These are phyloP conservation scores for Rhea americana DNA, from an alignment of 2,113 vertebrate species.

Conservation along the genomic window DNA sequence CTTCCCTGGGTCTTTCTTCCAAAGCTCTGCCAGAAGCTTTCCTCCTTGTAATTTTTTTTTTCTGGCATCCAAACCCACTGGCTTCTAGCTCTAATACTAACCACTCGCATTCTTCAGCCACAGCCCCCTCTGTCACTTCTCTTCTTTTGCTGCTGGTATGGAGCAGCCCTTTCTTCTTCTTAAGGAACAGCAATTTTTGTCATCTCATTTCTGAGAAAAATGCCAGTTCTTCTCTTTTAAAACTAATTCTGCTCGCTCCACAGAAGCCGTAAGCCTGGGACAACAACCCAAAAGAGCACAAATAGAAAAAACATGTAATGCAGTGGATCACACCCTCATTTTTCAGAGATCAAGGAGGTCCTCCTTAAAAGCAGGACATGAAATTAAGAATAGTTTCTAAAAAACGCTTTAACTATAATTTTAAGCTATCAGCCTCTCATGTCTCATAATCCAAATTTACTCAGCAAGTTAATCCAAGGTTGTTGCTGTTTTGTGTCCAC, in stretches of 20 bases:
- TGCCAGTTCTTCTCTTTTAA: neutral
- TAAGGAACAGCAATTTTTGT: neutral
- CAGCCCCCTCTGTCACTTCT: neutral
- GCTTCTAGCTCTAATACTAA: neutral
- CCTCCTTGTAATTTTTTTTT: neutral
- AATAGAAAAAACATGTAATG: neutral
- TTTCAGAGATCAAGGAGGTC: neutral
- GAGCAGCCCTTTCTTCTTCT: neutral
- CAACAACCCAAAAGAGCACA: neutral
- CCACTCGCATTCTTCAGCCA: neutral
- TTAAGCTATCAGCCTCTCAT: neutral
- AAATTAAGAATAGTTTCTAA: neutral
- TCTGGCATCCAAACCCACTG: neutral
- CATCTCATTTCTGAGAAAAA: neutral
- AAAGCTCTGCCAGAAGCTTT: neutral
- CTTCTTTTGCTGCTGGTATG: neutral
- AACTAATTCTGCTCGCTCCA: neutral
- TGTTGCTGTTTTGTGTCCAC: neutral
- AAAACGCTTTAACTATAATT: neutral
- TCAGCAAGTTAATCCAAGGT: neutral
- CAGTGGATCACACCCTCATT: neutral
- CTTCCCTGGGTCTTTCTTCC: neutral
- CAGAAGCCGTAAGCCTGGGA: neutral
- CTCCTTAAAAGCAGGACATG: fast-evolving
- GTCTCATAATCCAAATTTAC: neutral